These are phyloP conservation scores for Muscicapa comitata DNA, from an alignment of 2,797 vertebrate species.

Conservation along the genomic window DNA sequence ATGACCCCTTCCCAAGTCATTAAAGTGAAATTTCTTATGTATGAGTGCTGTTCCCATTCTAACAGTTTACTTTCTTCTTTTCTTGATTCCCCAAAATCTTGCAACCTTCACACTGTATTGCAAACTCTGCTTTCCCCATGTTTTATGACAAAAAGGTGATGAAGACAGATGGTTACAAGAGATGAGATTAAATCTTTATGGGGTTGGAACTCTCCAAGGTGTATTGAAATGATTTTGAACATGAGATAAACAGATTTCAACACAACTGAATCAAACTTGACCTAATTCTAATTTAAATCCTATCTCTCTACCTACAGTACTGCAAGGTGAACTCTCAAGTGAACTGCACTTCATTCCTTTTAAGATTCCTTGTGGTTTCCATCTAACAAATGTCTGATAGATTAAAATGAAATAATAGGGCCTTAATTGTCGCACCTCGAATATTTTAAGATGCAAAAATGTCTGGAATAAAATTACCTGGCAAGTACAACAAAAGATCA, in stretches of 20 bases:
- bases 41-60: background rate
- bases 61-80: background rate
- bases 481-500: constrained; percentile 40
- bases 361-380: background rate
- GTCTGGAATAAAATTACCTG: constrained; percentile 8
- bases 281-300: background rate
- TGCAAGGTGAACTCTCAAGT: background rate
- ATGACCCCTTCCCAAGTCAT: background rate
- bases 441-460: background rate
- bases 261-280: background rate
- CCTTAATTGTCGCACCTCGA: background rate
- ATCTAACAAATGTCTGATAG: background rate
- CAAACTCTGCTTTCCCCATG: background rate
- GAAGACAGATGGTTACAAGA: background rate
- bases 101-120: background rate
- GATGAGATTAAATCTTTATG: background rate
- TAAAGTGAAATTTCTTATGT: background rate
- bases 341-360: background rate
- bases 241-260: background rate
- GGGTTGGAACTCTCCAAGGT: background rate
- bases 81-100: background rate
- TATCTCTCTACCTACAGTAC: background rate
- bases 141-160: background rate
- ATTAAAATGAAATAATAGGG: constrained; percentile 4
- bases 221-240: background rate